These are phyloP conservation scores for Macrotrachela quadricornifera DNA, from an alignment of 1,140 invertebrate genomes.

Conservation along the genomic window DNA sequence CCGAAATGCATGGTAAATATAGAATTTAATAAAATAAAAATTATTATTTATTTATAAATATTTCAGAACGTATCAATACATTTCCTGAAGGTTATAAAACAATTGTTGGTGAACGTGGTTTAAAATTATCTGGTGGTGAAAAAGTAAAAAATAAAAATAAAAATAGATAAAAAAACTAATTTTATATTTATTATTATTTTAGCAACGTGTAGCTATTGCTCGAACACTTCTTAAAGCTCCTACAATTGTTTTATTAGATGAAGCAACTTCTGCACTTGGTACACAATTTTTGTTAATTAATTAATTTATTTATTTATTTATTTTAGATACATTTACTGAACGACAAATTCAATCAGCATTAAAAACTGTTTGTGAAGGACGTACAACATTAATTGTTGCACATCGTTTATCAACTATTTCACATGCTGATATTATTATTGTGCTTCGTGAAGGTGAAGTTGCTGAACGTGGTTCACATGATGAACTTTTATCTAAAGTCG, in stretches of 20 bases:
- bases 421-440: conserved; percentile 36
- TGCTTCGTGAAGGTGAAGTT: conserved; percentile 32
- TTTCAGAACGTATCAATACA: conserved; percentile 17
- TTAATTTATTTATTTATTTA: no score
- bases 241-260: neutral
- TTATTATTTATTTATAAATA: no score
- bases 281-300: neutral
- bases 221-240: neutral
- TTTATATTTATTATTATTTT: no score
- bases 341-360: conserved; percentile 36
- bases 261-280: neutral
- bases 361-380: conserved; percentile 20
- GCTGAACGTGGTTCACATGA: conserved; percentile 34
- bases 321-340: conserved; percentile 57
- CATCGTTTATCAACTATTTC: conserved; percentile 37
- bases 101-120: conserved; percentile 20
- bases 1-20: conserved; percentile 80
- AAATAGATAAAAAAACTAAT: no score
- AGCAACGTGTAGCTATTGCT: conserved; percentile 24
- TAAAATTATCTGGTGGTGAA: conserved; percentile 25
- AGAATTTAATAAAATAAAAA: conserved; percentile 17
- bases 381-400: conserved; percentile 33
- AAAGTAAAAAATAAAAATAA: conserved; percentile 13
- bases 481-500: no score
- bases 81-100: conserved; percentile 52